Evolutionary conservation across 2,113 vertebrate species (phyloP), one percentile per base, ranked within the genome.

Genomic region (Plestiodon gilberti): DNA sequence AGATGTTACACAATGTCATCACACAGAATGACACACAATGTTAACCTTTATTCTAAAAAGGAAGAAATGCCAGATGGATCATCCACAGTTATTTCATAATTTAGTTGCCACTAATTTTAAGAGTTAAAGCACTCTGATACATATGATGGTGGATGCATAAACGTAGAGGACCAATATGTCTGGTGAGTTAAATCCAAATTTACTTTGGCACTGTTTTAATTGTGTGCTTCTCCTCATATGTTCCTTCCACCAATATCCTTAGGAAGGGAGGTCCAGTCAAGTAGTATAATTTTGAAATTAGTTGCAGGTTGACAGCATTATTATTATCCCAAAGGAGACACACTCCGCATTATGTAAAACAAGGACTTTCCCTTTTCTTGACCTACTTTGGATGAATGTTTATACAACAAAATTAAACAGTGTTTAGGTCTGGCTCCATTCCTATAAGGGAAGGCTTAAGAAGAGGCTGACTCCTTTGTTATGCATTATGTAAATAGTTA

Each of bases 301-400:
- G 40, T 52, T 65, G 57, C 30, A 61, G 6, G 30, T 40, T 48
- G 20, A 22, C 67, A 20, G 52, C 75, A 82, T 82, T 57, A 48
- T 48, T 40, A 55, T 10, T 25, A 43, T n/a, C 52, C 33, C 17
- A 70, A 14, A 38, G 0, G 0, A 57, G 70, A 6, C 25, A 22
- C 78, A 14, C 75, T 35, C 71, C 65, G 9, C 35, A 28, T 48
- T 15, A 9, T 84, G 22, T 77, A 38, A 59, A 87, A 81, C 33
- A n/a, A 20, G 9, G 70, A 77, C 79, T 65, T 78, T 74, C 30
- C 7, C 43, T 84, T 89, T 67, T 62, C 59, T 30, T 87, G 28
- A 73, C 61, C 25, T 82, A 35, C 52, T 74, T 89, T 86, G 67
- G 18, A 64, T 59, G 74, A 59, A n/a, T 82, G 74, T 77, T 89